Percentiles rank a stretch among this genome's conserved stretches.
Conservation (phyloP, 1,140 invertebrate genomes). For the Mesaphorura yosii region DNA sequence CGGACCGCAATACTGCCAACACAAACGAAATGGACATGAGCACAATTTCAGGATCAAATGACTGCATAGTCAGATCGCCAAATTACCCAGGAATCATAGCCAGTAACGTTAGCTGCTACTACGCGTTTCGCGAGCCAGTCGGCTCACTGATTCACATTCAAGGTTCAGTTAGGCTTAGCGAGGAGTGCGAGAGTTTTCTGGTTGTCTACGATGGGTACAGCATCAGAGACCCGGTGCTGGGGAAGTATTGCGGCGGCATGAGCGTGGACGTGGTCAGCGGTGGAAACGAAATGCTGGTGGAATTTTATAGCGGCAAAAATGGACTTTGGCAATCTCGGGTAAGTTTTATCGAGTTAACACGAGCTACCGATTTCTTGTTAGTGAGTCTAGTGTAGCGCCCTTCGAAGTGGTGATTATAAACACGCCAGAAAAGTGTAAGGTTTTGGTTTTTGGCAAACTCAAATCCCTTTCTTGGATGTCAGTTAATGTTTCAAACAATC, state of each 20-base stretch:
- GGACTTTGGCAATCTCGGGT: no score
- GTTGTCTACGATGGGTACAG: constrained; percentile 11
- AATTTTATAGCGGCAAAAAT: constrained; percentile 4
- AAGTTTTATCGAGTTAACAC: no score
- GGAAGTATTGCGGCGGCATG: constrained; percentile 6
- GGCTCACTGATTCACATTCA: not conserved
- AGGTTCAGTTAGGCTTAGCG: not conserved
- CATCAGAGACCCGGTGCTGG: not conserved
- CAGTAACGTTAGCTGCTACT: constrained; percentile 8
- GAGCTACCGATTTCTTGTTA: no score
- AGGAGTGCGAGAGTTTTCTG: not conserved
- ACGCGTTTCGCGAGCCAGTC: not conserved
- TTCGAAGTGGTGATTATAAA: no score
- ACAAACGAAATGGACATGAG: no score
- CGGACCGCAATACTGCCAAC: no score
- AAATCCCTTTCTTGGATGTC: no score
- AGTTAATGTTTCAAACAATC: no score
- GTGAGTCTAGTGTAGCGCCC: no score
- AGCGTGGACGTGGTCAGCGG: not conserved
- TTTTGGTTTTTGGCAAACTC: no score
- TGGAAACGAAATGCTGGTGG: constrained; percentile 4
- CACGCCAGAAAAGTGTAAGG: no score
- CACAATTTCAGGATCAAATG: no score
- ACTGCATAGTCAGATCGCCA: not conserved
- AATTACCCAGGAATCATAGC: constrained; percentile 5